A percentile compares a stretch with the other conserved stretches of the same genome.
phyloP scores from a whole-genome alignment of 2,888 invertebrate genomes.

The Deladenus siricidicola region DNA sequence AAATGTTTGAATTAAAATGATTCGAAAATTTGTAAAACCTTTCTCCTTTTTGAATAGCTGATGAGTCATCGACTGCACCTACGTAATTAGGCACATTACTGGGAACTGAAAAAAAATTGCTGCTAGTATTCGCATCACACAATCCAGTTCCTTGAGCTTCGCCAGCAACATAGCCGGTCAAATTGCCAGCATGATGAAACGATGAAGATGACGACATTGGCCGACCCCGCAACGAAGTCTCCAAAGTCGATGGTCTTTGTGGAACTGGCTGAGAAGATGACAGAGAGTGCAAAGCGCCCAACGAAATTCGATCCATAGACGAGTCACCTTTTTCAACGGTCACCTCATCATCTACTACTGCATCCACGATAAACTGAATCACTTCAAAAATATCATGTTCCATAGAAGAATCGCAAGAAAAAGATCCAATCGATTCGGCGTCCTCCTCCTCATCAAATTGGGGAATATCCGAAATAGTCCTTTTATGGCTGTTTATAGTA shows the following conservation, averaged over 20 bases:
- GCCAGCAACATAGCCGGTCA: not conserved
- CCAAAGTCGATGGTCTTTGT: not conserved
- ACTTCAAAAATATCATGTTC: slow-evolving; percentile 41
- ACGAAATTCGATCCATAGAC: too few relatives aligned
- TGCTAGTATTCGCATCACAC: too few relatives aligned
- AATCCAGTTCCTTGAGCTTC: too few relatives aligned
- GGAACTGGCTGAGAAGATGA: not conserved
- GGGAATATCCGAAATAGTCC: slow-evolving; percentile 38
- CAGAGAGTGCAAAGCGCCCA: too few relatives aligned
- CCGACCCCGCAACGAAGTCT: not conserved
- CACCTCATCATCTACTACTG: slow-evolving; percentile 31
- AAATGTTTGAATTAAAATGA: not conserved
- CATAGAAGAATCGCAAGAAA: slow-evolving; percentile 27
- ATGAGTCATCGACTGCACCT: not conserved
- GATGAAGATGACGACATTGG: not conserved
- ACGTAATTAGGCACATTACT: too few relatives aligned
- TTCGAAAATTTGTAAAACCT: not conserved
- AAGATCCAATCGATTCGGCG: slow-evolving; percentile 43
- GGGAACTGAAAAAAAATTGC: too few relatives aligned
- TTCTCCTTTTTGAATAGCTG: not conserved
- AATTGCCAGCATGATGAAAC: not conserved
- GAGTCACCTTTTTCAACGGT: too few relatives aligned
- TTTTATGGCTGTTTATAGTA: slow-evolving; percentile 12
- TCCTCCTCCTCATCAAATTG: slow-evolving; percentile 37
- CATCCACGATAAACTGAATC: slow-evolving; percentile 39